Evolutionary conservation across 2,113 vertebrate genomes (phyloP), one percentile per base, ranked within the genome.

Genomic region (Typhlomys cinereus): DNA sequence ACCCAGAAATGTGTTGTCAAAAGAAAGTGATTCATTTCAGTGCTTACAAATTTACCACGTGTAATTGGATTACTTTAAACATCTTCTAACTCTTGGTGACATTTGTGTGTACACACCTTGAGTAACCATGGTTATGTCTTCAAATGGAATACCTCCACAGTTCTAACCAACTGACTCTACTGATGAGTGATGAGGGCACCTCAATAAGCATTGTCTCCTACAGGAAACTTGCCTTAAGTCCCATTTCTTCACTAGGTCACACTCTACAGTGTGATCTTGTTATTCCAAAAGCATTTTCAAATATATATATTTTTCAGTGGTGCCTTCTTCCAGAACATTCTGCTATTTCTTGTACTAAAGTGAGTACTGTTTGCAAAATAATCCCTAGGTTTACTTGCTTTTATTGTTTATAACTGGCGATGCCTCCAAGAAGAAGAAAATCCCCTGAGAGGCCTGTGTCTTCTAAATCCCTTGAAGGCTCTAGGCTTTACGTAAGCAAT

Each of bases 401-500:
- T 76, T 64, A 59, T 70, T 91, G 34, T 76, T 91, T 88, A 92
- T 66, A 87, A 80, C 71, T 91, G 83, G 79, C 67, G 75, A 96
- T 97, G 96, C 89, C 97, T 76, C 87, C 94, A 71, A 97, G 87
- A 95, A 96, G 23, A 96, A 97, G 69, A 80, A 98, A 85, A 36
- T 91, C 95, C 62, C 89, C 94, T 23, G 95, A 96, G 61, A 95
- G 93, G 82, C 82, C 92, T 83, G 15, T 46, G 0, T 89, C 96
- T 85, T 91, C 90, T 1, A 97, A 96, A 41, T 59, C 89, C 62
- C 62, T 52, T 18, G 93, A 96, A 80, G 23, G 2, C 66, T 80
- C 61, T 31, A 88, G 79, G 79, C 67, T 92, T 34, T 86, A 70
- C 57, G 11, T 74, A 17, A 93, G 44, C 46, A 76, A 2, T n/a